Conservation (phyloP, 2,797 vertebrate species). For the Acanthurus leucopareius region DNA sequence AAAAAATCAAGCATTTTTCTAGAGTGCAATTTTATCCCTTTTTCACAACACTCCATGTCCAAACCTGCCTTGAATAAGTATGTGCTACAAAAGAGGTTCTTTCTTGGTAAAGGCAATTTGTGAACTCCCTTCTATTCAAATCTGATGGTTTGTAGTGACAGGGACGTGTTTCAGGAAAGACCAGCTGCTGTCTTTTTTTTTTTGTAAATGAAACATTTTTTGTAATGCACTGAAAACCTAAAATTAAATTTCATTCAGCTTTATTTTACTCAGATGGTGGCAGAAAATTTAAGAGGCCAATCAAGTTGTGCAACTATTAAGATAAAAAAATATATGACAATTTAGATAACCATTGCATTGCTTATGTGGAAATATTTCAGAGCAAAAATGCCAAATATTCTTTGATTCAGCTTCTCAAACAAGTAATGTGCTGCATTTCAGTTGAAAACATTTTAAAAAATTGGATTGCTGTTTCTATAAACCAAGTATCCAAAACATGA, state of each 20-base stretch:
- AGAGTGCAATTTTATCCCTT: not conserved
- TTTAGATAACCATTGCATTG: not conserved
- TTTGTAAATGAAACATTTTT: not conserved
- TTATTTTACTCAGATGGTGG: not conserved
- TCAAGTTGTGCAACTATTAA: not conserved
- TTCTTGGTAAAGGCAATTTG: not conserved
- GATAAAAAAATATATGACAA: not conserved
- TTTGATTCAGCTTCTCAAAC: not conserved
- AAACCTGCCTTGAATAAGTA: not conserved
- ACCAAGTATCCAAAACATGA: not conserved
- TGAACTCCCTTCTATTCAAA: not conserved
- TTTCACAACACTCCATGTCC: not conserved
- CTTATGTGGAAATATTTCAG: not conserved
- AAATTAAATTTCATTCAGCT: constrained; percentile 1
- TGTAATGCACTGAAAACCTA: not conserved
- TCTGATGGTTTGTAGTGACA: no score
- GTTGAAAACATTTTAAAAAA: not conserved
- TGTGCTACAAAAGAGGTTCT: not conserved
- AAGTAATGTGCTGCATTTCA: not conserved
- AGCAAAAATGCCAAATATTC: not conserved
- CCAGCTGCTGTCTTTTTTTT: not conserved
- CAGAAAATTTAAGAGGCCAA: not conserved
- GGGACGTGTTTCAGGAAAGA: not conserved
- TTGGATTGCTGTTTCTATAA: constrained; percentile 14
- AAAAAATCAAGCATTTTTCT: not conserved